These are phyloP conservation scores for Limosa lapponica DNA, from an alignment of 2,797 vertebrate species.

Conservation along the genomic window DNA sequence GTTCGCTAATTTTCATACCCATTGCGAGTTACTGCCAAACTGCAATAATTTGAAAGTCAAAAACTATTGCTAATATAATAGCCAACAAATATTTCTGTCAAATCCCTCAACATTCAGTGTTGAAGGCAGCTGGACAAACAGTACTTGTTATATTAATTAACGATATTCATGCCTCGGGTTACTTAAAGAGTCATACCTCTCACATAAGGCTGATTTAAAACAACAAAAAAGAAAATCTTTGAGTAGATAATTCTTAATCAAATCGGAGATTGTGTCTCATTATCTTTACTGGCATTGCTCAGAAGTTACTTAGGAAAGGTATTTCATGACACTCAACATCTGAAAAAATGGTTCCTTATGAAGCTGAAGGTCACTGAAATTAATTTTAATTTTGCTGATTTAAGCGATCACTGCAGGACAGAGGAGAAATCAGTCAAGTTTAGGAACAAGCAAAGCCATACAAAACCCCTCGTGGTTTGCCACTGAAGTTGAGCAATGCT, in stretches of 20 bases:
- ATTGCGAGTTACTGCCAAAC: background rate
- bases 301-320: background rate
- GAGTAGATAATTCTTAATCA: background rate
- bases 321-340: background rate
- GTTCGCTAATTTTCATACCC: background rate
- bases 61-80: background rate
- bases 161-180: background rate
- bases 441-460: background rate
- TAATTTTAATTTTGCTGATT: background rate
- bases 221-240: background rate
- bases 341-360: background rate
- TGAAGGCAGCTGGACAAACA: background rate
- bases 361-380: background rate
- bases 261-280: background rate
- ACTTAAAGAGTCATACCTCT: background rate
- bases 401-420: background rate
- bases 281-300: background rate
- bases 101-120: background rate
- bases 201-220: background rate
- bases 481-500: background rate
- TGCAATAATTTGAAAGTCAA: background rate
- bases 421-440: background rate
- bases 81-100: background rate
- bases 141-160: background rate
- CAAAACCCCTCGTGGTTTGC: background rate